Conservation (phyloP, 2,113 vertebrate genomes). For the Bubalus kerabau region DNA sequence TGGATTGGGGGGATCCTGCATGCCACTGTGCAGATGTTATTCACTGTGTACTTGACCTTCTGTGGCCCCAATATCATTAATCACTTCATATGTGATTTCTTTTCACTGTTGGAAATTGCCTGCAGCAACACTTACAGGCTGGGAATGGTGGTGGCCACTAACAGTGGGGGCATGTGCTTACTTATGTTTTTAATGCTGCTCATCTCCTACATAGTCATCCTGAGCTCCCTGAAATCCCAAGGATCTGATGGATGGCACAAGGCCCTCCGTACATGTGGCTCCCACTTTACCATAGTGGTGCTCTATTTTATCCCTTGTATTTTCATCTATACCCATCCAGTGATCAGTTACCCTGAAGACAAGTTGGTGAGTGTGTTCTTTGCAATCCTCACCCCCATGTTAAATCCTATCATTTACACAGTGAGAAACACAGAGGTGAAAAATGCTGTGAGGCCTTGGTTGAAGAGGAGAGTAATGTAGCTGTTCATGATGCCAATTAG, state of each 20-base stretch:
- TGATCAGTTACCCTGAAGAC: slow-evolving; percentile 38
- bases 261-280: not conserved
- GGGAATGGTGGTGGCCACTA: slow-evolving; percentile 59
- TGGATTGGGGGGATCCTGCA: slow-evolving; percentile 58
- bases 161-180: not conserved
- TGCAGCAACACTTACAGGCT: slow-evolving; percentile 55
- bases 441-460: not conserved
- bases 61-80: slow-evolving; percentile 43
- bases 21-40: slow-evolving; percentile 49
- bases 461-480: slow-evolving; percentile 3
- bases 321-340: slow-evolving; percentile 59
- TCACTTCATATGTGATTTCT: slow-evolving; percentile 71
- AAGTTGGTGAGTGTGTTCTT: slow-evolving; percentile 64
- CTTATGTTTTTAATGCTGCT: too few species aligned
- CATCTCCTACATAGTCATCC: too few species aligned
- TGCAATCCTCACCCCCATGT: slow-evolving; percentile 55
- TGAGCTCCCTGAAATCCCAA: too few species aligned
- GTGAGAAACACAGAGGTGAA: slow-evolving; percentile 44
- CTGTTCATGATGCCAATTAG: not conserved
- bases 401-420: slow-evolving; percentile 69
- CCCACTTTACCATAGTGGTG: slow-evolving; percentile 54
- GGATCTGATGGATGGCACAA: not conserved
- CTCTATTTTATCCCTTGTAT: slow-evolving; percentile 63
- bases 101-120: slow-evolving; percentile 65
- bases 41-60: slow-evolving; percentile 6